Conservation (phyloP, 2,888 invertebrate species). For the Trichopoda pennipes region DNA sequence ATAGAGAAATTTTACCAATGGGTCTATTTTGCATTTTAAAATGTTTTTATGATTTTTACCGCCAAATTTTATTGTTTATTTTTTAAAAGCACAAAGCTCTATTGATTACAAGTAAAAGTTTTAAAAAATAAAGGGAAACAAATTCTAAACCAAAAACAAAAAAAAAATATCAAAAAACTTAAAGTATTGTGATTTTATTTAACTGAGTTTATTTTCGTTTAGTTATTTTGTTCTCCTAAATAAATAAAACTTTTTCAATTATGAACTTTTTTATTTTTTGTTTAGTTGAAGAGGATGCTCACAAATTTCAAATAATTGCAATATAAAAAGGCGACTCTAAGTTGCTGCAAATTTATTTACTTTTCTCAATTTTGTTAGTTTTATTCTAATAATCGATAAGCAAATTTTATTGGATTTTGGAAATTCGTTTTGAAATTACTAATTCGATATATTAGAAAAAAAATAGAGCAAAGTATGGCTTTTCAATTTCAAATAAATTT, state of each 20-base stretch:
- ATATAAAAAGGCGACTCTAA: slow-evolving; percentile 29
- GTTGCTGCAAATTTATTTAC: slow-evolving; percentile 5
- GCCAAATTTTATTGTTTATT: slow-evolving; percentile 4
- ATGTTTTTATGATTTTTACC: slow-evolving; percentile 20
- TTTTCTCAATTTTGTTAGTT: neutral
- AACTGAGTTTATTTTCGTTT: slow-evolving; percentile 16
- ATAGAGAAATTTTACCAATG: slow-evolving; percentile 53
- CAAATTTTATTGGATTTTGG: too few relatives aligned
- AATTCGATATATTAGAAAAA: too few relatives aligned
- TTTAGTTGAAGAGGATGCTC: neutral
- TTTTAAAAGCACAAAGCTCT: neutral
- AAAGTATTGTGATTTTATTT: slow-evolving; percentile 47
- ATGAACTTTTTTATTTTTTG: slow-evolving; percentile 29
- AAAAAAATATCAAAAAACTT: slow-evolving; percentile 58
- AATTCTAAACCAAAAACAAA: slow-evolving; percentile 30
- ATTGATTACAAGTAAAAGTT: slow-evolving; percentile 11
- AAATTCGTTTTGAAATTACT: too few relatives aligned
- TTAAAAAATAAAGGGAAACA: slow-evolving; percentile 27
- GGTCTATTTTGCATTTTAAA: slow-evolving; percentile 58
- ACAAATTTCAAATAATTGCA: neutral
- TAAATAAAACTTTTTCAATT: slow-evolving; percentile 67
- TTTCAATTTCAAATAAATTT: too few relatives aligned
- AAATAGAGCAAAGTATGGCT: too few relatives aligned
- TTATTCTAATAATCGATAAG: too few relatives aligned
- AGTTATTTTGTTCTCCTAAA: slow-evolving; percentile 51